Evolutionary conservation across 2,797 vertebrate species (phyloP).

Genomic region (Characodon lateralis): DNA sequence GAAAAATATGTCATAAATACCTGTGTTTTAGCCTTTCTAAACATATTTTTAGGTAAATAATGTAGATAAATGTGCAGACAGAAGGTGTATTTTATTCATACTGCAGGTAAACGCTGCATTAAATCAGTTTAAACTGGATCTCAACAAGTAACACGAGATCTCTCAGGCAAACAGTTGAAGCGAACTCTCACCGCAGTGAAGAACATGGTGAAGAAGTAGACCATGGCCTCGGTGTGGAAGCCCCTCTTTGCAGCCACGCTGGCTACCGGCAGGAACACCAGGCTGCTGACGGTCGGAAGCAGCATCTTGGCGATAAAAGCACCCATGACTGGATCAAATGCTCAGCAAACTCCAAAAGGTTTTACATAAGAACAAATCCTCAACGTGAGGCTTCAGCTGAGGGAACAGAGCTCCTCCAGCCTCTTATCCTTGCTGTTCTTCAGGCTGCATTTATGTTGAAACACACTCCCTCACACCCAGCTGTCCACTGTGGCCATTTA

Average conservation of each 20-base stretch:
- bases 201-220: constrained; percentile 99
- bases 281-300: constrained; percentile 92
- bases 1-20: no score
- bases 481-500: constrained; percentile 78
- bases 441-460: constrained; percentile 7
- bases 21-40: no score
- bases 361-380: background rate
- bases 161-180: background rate
- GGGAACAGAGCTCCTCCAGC: background rate
- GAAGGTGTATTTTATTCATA: background rate
- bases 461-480: constrained; percentile 61
- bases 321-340: constrained; percentile 81
- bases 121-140: background rate
- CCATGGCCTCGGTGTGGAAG: constrained; percentile 99
- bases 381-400: background rate
- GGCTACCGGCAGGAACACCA: constrained; percentile 90
- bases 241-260: constrained; percentile 92
- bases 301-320: constrained; percentile 91
- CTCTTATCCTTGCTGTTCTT: background rate
- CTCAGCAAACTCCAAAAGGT: background rate
- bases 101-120: background rate
- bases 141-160: background rate
- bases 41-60: background rate
- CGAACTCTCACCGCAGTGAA: constrained; percentile 88
- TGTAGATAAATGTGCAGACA: background rate